Evolutionary conservation across 2,113 vertebrate genomes (phyloP).

Genomic region (Hydropotes inermis): DNA sequence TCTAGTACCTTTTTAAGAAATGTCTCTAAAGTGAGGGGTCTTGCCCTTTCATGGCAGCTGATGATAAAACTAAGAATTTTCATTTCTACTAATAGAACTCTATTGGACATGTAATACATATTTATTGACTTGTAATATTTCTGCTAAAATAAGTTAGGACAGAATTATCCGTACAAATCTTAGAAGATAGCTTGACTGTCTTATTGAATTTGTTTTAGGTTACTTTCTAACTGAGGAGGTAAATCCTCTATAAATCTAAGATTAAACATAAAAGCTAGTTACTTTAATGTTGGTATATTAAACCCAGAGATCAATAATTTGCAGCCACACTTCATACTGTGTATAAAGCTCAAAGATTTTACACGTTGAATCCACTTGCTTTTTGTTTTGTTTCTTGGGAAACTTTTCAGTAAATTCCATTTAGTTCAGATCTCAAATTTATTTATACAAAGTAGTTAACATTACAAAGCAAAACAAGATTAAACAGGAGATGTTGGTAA

Average conservation of each 20-base stretch:
- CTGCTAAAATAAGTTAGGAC: not conserved
- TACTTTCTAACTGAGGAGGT: not conserved
- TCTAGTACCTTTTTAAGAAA: not conserved
- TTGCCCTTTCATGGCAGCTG: not conserved
- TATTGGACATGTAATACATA: not conserved
- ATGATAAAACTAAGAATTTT: not conserved
- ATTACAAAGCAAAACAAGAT: not conserved
- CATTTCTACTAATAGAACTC: constrained; percentile 9
- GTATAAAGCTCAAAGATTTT: not conserved
- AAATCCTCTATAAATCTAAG: not conserved
- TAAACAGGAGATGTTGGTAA: not conserved
- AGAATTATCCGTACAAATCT: not conserved
- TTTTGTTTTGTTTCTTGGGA: not conserved
- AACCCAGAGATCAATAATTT: not conserved
- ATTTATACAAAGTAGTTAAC: not conserved
- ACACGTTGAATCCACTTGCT: not conserved
- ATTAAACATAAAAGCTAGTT: not conserved
- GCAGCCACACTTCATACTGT: not conserved
- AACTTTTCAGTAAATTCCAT: not conserved
- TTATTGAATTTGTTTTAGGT: constrained; percentile 3
- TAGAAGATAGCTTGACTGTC: not conserved
- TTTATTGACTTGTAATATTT: not conserved
- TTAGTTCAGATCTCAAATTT: not conserved
- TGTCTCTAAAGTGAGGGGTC: not conserved
- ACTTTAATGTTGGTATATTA: not conserved